A percentile compares a stretch with the other conserved stretches of the same genome.
Evolutionary conservation across 2,888 invertebrate genomes (phyloP).

Genomic region (Vannuccia rotundouncinata): DNA sequence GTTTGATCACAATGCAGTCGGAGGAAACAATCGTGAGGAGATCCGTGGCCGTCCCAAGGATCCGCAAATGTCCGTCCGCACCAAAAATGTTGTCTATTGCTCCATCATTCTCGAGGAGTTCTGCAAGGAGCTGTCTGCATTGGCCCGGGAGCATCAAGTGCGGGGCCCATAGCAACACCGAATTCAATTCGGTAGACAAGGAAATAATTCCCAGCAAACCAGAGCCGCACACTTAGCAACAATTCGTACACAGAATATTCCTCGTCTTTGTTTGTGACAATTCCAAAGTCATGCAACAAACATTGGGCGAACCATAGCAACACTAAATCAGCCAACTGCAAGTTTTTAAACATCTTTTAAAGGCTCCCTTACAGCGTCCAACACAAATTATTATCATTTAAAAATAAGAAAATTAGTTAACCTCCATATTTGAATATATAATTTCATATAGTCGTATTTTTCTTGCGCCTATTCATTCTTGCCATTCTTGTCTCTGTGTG

Average conservation of each 20-base stretch:
- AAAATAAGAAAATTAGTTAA: not conserved
- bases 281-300: not conserved
- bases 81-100: slow-evolving; percentile 63
- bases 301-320: not conserved
- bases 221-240: no score
- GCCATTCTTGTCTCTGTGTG: not conserved
- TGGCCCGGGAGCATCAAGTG: slow-evolving; percentile 82
- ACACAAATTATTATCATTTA: no score
- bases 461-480: not conserved
- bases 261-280: not conserved
- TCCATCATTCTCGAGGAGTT: slow-evolving; percentile 88
- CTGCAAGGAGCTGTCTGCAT: slow-evolving; percentile 84
- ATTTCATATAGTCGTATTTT: not conserved
- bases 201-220: no score
- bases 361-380: no score
- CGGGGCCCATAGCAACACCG: not conserved
- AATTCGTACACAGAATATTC: not conserved
- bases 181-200: no score
- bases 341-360: not conserved
- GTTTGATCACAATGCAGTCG: no score
- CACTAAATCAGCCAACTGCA: not conserved
- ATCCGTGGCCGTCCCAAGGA: not conserved
- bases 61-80: not conserved
- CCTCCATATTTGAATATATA: not conserved
- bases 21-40: no score